Conservation (phyloP, 64 coral and sea anemone species). For the Porites lutea region DNA sequence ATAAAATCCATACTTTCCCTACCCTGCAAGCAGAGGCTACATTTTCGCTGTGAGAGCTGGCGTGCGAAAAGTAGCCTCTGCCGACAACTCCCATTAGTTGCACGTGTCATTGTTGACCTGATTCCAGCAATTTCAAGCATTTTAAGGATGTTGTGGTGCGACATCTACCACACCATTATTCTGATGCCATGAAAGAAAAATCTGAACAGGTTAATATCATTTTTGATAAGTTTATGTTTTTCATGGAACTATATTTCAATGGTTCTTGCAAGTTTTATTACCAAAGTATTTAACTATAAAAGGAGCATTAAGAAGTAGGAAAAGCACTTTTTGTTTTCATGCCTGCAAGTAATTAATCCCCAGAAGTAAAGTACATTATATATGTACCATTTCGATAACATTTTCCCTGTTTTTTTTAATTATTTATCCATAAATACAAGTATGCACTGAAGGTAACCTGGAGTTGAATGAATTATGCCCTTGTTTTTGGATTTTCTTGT, state of each 20-base stretch:
- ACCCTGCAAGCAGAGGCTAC: not conserved
- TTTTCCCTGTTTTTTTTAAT: too few species aligned
- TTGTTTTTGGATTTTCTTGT: not conserved
- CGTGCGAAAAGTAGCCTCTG: slow-evolving; percentile 49
- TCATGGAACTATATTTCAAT: too few species aligned
- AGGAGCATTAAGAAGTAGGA: too few species aligned
- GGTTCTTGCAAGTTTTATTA: not conserved
- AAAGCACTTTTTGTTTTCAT: too few species aligned
- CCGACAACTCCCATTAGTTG: slow-evolving; percentile 64
- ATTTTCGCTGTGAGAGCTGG: slow-evolving; percentile 41
- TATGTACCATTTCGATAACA: too few species aligned
- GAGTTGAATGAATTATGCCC: not conserved
- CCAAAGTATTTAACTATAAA: not conserved
- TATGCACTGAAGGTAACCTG: too few species aligned
- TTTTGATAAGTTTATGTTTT: too few species aligned
- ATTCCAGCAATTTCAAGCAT: not conserved
- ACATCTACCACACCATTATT: slow-evolving; percentile 68
- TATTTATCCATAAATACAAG: too few species aligned
- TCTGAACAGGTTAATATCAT: slow-evolving; percentile 55
- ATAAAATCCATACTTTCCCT: not conserved
- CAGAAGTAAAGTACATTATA: too few species aligned
- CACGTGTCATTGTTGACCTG: not conserved
- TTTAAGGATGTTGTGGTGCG: slow-evolving; percentile 11
- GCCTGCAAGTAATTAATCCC: too few species aligned
- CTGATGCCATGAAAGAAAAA: slow-evolving; percentile 34